phyloP scores from a whole-genome alignment of 2,888 invertebrate genomes.

The Rotaria macrura region DNA sequence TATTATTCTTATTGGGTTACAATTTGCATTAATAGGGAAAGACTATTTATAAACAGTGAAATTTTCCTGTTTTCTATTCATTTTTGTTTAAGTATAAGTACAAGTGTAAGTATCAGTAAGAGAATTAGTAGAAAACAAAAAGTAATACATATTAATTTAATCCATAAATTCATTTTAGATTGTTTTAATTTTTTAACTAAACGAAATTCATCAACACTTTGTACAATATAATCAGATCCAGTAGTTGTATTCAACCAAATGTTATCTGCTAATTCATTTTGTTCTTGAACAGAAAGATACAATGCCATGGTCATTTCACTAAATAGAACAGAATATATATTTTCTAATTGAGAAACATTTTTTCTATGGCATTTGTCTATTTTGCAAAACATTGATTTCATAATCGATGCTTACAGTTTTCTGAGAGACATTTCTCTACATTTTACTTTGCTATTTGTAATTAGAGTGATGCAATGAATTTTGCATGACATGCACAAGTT shows the following conservation, averaged over 20 bases:
- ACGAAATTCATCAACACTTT: background rate
- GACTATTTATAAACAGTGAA: background rate
- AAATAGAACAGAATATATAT: background rate
- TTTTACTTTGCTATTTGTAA: too few species aligned
- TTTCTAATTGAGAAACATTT: too few species aligned
- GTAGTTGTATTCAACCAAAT: background rate
- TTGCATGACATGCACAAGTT: too few species aligned
- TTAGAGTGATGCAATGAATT: too few species aligned
- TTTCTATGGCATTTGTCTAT: too few species aligned
- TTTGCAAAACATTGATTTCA: too few species aligned
- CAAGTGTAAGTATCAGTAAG: background rate
- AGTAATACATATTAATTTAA: background rate
- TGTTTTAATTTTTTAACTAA: background rate
- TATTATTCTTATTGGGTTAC: background rate
- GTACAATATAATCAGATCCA: background rate
- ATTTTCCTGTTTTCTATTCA: background rate
- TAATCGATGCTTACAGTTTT: too few species aligned
- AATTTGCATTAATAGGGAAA: background rate
- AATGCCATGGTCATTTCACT: conserved; percentile 19
- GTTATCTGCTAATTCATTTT: background rate
- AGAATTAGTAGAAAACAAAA: background rate
- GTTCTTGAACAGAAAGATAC: conserved; percentile 2
- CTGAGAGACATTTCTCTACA: too few species aligned
- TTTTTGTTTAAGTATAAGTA: background rate
- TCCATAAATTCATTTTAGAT: background rate